Evolutionary conservation across 2,888 invertebrate genomes (phyloP).

Genomic region (Polyploca ridens): DNA sequence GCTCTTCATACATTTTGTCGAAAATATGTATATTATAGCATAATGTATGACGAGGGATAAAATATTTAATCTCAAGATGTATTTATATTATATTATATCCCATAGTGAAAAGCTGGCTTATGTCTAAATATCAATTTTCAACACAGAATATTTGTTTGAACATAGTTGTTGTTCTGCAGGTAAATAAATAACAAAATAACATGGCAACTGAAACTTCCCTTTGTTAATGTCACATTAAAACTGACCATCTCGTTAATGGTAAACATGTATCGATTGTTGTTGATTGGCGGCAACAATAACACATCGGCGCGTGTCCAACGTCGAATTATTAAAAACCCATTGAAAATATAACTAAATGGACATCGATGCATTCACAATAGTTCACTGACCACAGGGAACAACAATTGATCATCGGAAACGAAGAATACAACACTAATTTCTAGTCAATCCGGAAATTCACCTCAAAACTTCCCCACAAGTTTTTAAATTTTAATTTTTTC

Average conservation of each 20-base stretch:
- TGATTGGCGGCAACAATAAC: constrained; percentile 23
- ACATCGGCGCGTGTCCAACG: constrained; percentile 53
- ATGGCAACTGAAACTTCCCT: constrained; percentile 17
- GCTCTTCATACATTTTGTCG: no score
- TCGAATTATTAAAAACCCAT: constrained; percentile 30
- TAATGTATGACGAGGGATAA: no score
- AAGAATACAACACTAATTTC: constrained; percentile 72
- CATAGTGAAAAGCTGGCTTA: no score
- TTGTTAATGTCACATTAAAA: constrained; percentile 59
- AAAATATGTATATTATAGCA: no score
- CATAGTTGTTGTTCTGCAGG: no score
- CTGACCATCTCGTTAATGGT: constrained; percentile 43
- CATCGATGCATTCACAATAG: constrained; percentile 55
- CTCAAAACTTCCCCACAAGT: constrained; percentile 23
- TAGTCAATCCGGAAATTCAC: constrained; percentile 44
- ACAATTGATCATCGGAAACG: constrained; percentile 65
- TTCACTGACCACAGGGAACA: constrained; percentile 62
- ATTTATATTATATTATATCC: no score
- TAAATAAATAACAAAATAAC: background rate
- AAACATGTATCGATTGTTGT: constrained; percentile 41
- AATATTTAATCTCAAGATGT: no score
- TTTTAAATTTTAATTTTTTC: background rate
- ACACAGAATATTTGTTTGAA: background rate
- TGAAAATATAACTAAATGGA: constrained; percentile 51
- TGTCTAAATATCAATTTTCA: background rate